Conservation (phyloP, 1,140 invertebrate species). For the Apis florea region DNA sequence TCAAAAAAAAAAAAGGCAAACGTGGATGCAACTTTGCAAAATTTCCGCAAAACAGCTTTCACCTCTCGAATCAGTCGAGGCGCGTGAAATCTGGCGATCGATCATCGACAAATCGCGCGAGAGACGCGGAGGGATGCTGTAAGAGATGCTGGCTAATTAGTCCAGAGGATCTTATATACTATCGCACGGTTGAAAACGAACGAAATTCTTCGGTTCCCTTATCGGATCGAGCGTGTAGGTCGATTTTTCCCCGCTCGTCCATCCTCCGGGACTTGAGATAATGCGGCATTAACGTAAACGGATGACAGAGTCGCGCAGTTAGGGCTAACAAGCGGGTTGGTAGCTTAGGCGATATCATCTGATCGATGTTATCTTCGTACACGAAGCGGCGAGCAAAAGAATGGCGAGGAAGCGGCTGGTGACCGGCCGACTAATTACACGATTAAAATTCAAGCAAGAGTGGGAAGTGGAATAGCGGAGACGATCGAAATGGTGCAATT, state of each 20-base stretch:
- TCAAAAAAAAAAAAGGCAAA: no score
- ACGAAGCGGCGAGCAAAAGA: constrained; percentile 44
- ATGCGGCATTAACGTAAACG: constrained; percentile 23
- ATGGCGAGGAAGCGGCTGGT: constrained; percentile 18
- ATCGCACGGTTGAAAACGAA: constrained; percentile 15
- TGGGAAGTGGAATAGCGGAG: constrained; percentile 1
- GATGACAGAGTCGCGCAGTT: constrained; percentile 50
- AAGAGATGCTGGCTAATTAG: constrained; percentile 37
- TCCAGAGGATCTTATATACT: no score
- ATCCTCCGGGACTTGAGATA: constrained; percentile 8
- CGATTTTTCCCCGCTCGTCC: constrained; percentile 10
- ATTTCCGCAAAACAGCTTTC: no score
- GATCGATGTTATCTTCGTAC: constrained; percentile 57
- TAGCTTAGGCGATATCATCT: constrained; percentile 56
- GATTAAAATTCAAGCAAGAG: constrained; percentile 64
- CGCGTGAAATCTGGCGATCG: no score
- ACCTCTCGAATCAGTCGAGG: no score
- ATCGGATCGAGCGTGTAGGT: constrained; percentile 29
- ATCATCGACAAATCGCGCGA: no score
- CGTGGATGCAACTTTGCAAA: no score
- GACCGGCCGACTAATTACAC: constrained; percentile 65
- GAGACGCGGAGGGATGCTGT: no score
- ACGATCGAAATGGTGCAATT: background rate
- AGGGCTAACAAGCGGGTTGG: constrained; percentile 67
- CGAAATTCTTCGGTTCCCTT: constrained; percentile 20